A percentile compares a stretch with the other conserved stretches of the same genome.
Conservation (phyloP, 2,113 vertebrate genomes). For the Labrus mixtus region DNA sequence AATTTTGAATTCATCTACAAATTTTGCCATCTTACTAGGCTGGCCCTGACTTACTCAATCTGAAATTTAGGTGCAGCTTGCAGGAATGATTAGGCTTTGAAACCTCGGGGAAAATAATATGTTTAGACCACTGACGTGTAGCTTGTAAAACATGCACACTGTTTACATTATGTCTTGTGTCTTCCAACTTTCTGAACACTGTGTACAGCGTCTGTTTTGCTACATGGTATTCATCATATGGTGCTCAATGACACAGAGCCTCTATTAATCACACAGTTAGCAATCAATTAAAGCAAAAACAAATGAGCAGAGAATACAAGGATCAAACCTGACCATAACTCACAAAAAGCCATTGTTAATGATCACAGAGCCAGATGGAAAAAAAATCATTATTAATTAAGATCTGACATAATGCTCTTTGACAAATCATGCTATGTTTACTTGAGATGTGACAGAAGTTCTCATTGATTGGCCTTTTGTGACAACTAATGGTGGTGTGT, state of each 20-base stretch:
- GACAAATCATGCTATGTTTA: slow-evolving; percentile 69
- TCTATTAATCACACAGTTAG: slow-evolving; percentile 94
- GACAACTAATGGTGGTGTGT: slow-evolving; percentile 59
- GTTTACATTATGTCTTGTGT: slow-evolving; percentile 84
- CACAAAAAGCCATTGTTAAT: slow-evolving; percentile 82
- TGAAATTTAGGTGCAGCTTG: slow-evolving; percentile 83
- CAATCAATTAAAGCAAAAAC: slow-evolving; percentile 96
- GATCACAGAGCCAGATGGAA: slow-evolving; percentile 53
- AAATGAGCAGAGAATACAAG: slow-evolving; percentile 92
- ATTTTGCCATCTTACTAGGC: slow-evolving; percentile 80
- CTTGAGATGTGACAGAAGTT: slow-evolving; percentile 57
- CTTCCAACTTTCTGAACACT: slow-evolving; percentile 86
- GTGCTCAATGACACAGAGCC: slow-evolving; percentile 84
- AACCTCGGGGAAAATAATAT: slow-evolving; percentile 83
- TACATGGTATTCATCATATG: slow-evolving; percentile 90
- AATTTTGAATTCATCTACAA: slow-evolving; percentile 86
- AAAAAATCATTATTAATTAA: slow-evolving; percentile 81
- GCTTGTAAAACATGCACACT: slow-evolving; percentile 72
- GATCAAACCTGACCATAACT: slow-evolving; percentile 92
- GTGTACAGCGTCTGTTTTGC: slow-evolving; percentile 83
- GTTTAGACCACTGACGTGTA: slow-evolving; percentile 71
- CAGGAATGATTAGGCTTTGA: slow-evolving; percentile 82
- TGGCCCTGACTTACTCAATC: slow-evolving; percentile 86
- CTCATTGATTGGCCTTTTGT: slow-evolving; percentile 66
- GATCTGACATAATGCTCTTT: slow-evolving; percentile 74